Percentiles rank a stretch among this genome's conserved stretches.
Conservation (phyloP, 2,888 invertebrate species). For the Vannuccia rotundouncinata region DNA sequence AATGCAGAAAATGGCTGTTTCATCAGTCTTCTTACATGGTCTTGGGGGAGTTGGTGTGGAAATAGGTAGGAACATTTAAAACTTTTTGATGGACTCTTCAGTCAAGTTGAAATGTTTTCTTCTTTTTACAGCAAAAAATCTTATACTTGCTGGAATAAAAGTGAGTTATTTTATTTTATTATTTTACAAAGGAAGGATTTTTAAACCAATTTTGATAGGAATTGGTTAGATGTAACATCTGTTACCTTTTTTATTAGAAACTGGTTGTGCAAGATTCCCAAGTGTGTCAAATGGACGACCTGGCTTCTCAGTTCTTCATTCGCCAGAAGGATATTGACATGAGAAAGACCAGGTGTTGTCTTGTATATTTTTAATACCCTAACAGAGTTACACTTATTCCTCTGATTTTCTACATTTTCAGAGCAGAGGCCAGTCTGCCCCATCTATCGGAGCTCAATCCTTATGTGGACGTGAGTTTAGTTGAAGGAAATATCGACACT, state of each 20-base stretch:
- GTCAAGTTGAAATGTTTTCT: too few relatives aligned
- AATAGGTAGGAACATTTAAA: constrained; percentile 47
- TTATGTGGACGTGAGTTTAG: constrained; percentile 44
- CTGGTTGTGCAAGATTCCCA: constrained; percentile 51
- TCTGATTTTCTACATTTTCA: too few relatives aligned
- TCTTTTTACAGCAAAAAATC: constrained; percentile 52
- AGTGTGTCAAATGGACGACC: constrained; percentile 44
- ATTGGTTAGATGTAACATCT: not conserved
- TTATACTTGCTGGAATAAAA: constrained; percentile 54
- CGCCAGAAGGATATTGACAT: constrained; percentile 47
- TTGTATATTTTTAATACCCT: not conserved
- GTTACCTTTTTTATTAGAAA: constrained; percentile 41
- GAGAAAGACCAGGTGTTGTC: constrained; percentile 46
- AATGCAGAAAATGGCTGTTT: constrained; percentile 54
- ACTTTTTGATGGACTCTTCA: too few relatives aligned
- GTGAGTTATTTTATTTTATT: constrained; percentile 31
- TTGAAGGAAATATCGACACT: not conserved
- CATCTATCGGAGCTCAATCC: constrained; percentile 53
- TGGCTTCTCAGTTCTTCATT: constrained; percentile 54
- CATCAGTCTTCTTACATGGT: constrained; percentile 52
- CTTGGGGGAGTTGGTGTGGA: constrained; percentile 55
- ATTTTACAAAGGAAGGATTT: not conserved
- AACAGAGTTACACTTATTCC: not conserved
- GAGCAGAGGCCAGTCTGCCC: constrained; percentile 49
- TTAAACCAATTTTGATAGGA: not conserved